phyloP scores from a whole-genome alignment of 2,797 vertebrate genomes.

The Acropternis orthonyx region DNA sequence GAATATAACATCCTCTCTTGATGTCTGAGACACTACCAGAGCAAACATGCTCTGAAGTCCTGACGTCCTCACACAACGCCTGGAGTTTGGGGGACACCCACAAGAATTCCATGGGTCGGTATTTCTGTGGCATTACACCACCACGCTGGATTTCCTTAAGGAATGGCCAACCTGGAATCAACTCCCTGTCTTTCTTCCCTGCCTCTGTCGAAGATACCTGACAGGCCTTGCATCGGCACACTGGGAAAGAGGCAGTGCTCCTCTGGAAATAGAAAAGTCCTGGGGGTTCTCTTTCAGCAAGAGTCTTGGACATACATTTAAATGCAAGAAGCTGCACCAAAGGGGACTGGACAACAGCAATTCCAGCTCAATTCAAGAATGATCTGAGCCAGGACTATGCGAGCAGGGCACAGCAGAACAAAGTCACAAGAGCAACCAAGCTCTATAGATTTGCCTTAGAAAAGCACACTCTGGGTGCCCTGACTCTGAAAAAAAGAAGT shows the following conservation, averaged over 20 bases:
- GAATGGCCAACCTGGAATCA: not conserved
- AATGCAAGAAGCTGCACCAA: not conserved
- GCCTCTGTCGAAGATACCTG: not conserved
- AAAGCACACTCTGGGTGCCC: not conserved
- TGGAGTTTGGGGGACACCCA: not conserved
- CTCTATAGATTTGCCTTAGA: not conserved
- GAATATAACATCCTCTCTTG: not conserved
- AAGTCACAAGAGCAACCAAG: not conserved
- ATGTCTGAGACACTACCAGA: not conserved
- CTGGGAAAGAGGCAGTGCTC: not conserved
- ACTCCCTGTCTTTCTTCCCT: not conserved
- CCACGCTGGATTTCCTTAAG: not conserved
- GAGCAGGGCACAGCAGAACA: not conserved
- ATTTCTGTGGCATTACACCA: not conserved
- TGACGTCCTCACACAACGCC: not conserved
- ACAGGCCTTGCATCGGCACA: not conserved
- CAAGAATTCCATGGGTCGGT: not conserved
- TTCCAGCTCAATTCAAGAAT: not conserved
- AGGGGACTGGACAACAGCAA: not conserved
- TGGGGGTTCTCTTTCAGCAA: not conserved
- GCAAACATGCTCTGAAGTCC: not conserved
- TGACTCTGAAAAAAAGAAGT: not conserved
- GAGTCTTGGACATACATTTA: not conserved
- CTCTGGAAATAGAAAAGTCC: not conserved
- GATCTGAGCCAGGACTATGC: not conserved